A percentile compares a stretch with the other conserved stretches of the same genome.
Conservation (phyloP, 30 jellyfish, hydroid and myxozoan genomes). For the Sanderia malayensis region DNA sequence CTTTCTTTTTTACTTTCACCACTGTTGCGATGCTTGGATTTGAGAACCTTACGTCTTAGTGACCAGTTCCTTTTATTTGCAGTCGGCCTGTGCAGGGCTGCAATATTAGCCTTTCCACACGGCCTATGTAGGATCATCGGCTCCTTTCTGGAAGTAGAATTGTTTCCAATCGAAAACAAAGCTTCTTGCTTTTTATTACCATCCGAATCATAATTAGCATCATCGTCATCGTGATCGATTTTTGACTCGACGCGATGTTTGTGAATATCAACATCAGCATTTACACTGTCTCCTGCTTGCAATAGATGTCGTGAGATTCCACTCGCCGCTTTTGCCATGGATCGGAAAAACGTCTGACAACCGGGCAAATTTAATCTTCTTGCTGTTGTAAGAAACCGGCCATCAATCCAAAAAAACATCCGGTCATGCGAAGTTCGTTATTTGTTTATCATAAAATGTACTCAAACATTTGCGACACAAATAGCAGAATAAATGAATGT, state of each 20-base stretch:
- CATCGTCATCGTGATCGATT: neutral
- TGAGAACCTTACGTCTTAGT: too few relatives aligned
- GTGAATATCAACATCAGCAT: neutral
- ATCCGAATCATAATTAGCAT: neutral
- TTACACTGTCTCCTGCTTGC: neutral
- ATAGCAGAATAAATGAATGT: too few relatives aligned
- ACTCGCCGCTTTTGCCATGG: conserved; percentile 6
- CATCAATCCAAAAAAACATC: conserved; percentile 6
- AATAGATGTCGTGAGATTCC: neutral
- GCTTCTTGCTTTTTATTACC: neutral
- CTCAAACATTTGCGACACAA: too few relatives aligned
- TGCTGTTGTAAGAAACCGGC: conserved; percentile 12
- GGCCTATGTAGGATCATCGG: too few relatives aligned
- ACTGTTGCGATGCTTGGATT: too few relatives aligned
- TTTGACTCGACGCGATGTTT: neutral
- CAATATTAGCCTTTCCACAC: too few relatives aligned
- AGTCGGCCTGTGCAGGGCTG: too few relatives aligned
- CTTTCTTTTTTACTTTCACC: too few relatives aligned
- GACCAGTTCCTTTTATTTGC: too few relatives aligned
- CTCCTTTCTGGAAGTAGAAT: neutral
- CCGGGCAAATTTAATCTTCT: neutral
- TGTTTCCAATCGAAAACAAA: conserved; percentile 8
- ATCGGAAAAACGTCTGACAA: neutral
- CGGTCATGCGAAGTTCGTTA: neutral
- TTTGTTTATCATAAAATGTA: too few relatives aligned